Conservation (phyloP, 2,113 vertebrate species). For the Leucosticte australis region DNA sequence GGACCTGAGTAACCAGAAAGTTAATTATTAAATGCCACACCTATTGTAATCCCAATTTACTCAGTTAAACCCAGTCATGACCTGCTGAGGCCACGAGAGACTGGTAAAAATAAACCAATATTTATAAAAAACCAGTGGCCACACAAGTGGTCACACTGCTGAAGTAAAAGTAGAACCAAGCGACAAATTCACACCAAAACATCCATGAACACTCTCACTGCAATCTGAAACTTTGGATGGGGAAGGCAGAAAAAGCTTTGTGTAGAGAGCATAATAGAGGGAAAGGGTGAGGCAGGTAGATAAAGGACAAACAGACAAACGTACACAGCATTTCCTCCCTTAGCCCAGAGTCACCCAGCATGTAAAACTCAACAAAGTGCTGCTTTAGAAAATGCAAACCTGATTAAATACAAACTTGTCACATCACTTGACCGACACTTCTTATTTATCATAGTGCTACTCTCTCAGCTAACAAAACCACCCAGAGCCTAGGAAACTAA, state of each 20-base stretch:
- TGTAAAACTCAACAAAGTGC: background rate
- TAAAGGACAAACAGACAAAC: background rate
- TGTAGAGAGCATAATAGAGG: background rate
- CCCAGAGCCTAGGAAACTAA: background rate
- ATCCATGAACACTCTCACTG: background rate
- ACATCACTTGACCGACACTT: background rate
- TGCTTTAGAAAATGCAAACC: background rate
- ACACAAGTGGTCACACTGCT: background rate
- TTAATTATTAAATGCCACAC: constrained; percentile 54
- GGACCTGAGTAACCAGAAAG: constrained; percentile 64
- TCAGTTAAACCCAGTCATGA: constrained; percentile 13
- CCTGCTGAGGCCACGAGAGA: background rate
- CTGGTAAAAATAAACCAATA: background rate
- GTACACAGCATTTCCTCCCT: background rate
- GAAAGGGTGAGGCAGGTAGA: background rate
- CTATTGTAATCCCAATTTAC: constrained; percentile 18
- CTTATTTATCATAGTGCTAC: background rate
- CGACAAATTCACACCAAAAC: background rate
- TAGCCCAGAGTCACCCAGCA: background rate
- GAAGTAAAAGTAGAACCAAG: background rate
- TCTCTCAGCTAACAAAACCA: background rate
- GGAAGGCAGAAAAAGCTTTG: background rate
- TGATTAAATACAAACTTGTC: background rate
- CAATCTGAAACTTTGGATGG: background rate
- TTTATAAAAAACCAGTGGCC: background rate